phyloP scores from a whole-genome alignment of 2,113 vertebrate species.

The Lipotes vexillifer region DNA sequence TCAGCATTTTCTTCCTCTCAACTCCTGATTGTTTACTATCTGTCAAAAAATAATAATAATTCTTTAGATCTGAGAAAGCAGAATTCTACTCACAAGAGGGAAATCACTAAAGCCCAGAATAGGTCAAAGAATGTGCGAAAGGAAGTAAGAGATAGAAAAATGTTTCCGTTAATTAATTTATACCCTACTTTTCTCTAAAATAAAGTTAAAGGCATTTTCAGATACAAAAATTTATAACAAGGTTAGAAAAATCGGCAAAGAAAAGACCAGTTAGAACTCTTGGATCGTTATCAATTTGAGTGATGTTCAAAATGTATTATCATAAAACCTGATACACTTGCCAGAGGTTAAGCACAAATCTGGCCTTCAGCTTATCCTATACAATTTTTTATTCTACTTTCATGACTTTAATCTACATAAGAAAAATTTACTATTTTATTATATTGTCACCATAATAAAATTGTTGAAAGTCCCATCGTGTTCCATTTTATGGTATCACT shows the following conservation, averaged over 20 bases:
- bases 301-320: neutral
- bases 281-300: neutral
- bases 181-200: neutral
- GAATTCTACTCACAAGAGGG: neutral
- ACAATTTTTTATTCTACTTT: neutral
- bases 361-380: neutral
- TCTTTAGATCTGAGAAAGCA: neutral
- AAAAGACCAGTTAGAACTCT: neutral
- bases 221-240: neutral
- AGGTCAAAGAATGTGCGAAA: neutral
- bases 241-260: neutral
- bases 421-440: neutral
- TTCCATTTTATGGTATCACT: neutral
- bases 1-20: neutral
- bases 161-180: neutral
- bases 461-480: neutral
- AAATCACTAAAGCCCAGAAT: neutral
- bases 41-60: neutral
- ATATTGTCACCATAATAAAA: neutral
- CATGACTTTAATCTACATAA: neutral
- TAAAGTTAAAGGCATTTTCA: slow-evolving; percentile 7
- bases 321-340: neutral
- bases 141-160: neutral
- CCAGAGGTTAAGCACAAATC: neutral
- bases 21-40: slow-evolving; percentile 18